Conservation (phyloP, 2,888 invertebrate genomes). For the Adela reaumurella region DNA sequence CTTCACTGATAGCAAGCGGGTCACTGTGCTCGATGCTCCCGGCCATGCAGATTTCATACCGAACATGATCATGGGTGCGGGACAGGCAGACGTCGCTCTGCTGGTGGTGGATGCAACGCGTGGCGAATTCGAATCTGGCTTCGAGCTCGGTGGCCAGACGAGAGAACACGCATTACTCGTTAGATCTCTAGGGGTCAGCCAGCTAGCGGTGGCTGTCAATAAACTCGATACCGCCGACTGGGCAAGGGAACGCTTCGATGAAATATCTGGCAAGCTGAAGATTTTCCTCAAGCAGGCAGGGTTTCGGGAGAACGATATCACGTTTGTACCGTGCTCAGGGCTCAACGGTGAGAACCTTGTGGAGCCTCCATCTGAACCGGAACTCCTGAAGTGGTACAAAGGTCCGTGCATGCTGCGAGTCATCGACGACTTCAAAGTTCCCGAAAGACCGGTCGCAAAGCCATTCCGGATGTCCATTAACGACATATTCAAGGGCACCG, state of each 20-base stretch:
- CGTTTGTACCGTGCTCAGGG: slow-evolving; percentile 93
- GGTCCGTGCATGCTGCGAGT: slow-evolving; percentile 83
- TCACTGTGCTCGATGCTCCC: slow-evolving; percentile 92
- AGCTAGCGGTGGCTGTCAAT: slow-evolving; percentile 92
- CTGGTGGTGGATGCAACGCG: slow-evolving; percentile 93
- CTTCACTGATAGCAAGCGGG: slow-evolving; percentile 79
- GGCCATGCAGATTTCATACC: slow-evolving; percentile 99
- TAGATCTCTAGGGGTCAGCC: slow-evolving; percentile 83
- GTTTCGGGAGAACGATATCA: slow-evolving; percentile 81
- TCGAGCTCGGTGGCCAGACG: slow-evolving; percentile 97
- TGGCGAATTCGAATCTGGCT: slow-evolving; percentile 99
- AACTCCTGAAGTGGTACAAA: slow-evolving; percentile 70
- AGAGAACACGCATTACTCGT: slow-evolving; percentile 95
- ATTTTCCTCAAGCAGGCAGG: slow-evolving; percentile 87
- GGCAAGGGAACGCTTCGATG: slow-evolving; percentile 86
- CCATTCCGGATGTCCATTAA: slow-evolving; percentile 90
- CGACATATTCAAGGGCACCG: slow-evolving; percentile 92
- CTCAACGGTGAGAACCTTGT: slow-evolving; percentile 92
- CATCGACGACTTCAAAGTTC: slow-evolving; percentile 83
- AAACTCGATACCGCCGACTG: slow-evolving; percentile 96
- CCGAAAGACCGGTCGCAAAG: slow-evolving; percentile 81
- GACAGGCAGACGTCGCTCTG: slow-evolving; percentile 96
- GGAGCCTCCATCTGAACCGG: slow-evolving; percentile 61
- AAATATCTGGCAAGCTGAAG: slow-evolving; percentile 80
- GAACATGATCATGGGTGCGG: slow-evolving; percentile 98